Percentiles rank a stretch among this genome's conserved stretches.
Conservation (phyloP, 2,888 invertebrate genomes). For the Protodeltote pygarga region DNA sequence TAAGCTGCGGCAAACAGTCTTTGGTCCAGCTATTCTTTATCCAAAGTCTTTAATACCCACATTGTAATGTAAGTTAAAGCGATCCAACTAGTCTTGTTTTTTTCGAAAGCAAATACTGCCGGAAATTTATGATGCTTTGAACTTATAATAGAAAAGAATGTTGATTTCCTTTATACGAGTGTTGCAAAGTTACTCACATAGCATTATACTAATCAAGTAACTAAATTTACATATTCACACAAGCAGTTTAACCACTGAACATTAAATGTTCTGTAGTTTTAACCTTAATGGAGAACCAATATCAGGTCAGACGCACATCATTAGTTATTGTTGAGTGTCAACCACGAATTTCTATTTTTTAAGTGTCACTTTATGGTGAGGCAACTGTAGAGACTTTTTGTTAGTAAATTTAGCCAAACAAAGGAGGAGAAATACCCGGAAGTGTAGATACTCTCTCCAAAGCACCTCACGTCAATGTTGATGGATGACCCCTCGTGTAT, state of each 20-base stretch:
- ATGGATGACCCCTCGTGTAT: constrained; percentile 44
- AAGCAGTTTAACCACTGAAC: too few relatives aligned
- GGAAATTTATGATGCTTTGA: constrained; percentile 17
- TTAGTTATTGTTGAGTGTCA: constrained; percentile 38
- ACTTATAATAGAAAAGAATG: constrained; percentile 20
- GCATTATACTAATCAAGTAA: too few relatives aligned
- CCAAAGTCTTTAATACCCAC: constrained; percentile 45
- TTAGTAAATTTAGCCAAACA: constrained; percentile 23
- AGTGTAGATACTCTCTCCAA: constrained; percentile 46
- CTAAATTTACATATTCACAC: too few relatives aligned
- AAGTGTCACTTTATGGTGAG: neutral
- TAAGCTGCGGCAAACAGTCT: constrained; percentile 70
- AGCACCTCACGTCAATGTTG: constrained; percentile 47
- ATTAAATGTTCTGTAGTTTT: too few relatives aligned
- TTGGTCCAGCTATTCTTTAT: constrained; percentile 56
- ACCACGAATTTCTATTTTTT: constrained; percentile 12
- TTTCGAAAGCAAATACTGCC: constrained; percentile 18
- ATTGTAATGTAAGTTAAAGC: constrained; percentile 38
- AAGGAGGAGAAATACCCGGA: constrained; percentile 44
- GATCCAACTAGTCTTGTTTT: constrained; percentile 33
- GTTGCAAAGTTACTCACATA: too few relatives aligned
- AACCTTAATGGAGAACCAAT: constrained; percentile 10
- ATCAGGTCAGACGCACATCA: constrained; percentile 14
- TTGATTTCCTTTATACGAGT: constrained; percentile 11
- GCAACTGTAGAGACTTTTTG: neutral